Evolutionary conservation across 2,888 invertebrate genomes (phyloP).

Genomic region (Reticulitermes lucifugus): DNA sequence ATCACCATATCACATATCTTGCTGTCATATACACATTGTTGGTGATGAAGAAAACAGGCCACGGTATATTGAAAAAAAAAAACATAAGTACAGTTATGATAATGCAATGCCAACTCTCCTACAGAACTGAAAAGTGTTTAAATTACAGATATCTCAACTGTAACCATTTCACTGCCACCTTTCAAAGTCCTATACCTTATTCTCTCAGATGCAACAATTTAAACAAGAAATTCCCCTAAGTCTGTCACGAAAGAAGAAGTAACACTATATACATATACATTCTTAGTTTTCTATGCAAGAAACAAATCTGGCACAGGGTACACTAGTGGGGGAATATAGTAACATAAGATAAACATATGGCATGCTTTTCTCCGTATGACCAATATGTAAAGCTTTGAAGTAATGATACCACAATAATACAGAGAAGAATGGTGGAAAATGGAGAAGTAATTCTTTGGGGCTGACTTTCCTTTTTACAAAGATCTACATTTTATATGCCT

Average conservation of each 20-base stretch:
- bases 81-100: neutral
- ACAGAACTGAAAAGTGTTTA: neutral
- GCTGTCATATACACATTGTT: constrained; percentile 12
- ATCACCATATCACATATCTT: neutral
- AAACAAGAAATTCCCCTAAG: too few relatives aligned
- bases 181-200: neutral
- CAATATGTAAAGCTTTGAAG: neutral
- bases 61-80: neutral
- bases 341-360: neutral
- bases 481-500: neutral
- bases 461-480: neutral
- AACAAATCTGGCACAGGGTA: neutral
- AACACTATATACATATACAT: neutral
- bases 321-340: too few relatives aligned
- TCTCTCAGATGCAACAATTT: neutral
- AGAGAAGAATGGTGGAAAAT: neutral
- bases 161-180: neutral
- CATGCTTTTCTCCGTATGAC: neutral
- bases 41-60: neutral
- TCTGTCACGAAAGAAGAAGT: neutral
- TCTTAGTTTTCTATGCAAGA: neutral
- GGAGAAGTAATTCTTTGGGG: neutral
- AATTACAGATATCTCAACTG: neutral
- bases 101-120: neutral
- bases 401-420: neutral